Evolutionary conservation across 2,113 vertebrate species (phyloP).

Genomic region (Scomber japonicus): DNA sequence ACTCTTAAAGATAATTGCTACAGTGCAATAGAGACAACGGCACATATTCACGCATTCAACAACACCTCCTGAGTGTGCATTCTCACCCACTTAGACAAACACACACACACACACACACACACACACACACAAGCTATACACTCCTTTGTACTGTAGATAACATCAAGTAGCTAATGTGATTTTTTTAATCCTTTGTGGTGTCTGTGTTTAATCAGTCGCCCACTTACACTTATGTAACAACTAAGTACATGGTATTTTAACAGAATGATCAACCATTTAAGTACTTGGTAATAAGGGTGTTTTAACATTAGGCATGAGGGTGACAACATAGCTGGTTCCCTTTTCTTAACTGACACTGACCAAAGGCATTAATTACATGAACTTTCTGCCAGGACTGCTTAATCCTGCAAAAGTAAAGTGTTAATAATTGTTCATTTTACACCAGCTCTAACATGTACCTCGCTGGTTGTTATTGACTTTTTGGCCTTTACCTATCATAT

Average conservation of each 20-base stretch:
- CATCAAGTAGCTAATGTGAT: conserved; percentile 36
- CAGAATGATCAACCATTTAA: conserved; percentile 28
- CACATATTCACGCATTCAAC: conserved; percentile 60
- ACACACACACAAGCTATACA: conserved; percentile 6
- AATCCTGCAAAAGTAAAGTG: neutral
- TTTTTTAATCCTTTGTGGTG: conserved; percentile 42
- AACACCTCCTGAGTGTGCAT: conserved; percentile 43
- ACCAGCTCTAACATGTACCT: too few relatives aligned
- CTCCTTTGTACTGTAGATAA: conserved; percentile 19
- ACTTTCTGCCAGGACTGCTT: neutral
- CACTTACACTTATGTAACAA: conserved; percentile 58
- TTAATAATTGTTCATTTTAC: neutral
- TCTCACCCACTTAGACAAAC: conserved; percentile 39
- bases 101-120: conserved; percentile 8
- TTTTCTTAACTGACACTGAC: conserved; percentile 9
- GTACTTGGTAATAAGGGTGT: conserved; percentile 7
- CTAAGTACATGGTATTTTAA: conserved; percentile 26
- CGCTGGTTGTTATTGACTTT: neutral
- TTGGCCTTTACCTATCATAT: neutral
- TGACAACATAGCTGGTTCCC: neutral
- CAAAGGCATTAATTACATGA: neutral
- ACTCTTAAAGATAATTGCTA: conserved; percentile 30
- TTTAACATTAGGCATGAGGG: conserved; percentile 14
- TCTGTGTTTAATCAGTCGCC: conserved; percentile 38
- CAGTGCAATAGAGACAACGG: conserved; percentile 22